A percentile compares a stretch with the other conserved stretches of the same genome.
Conservation (phyloP, 1,140 invertebrate species). For the Xylocopa sonorina region DNA sequence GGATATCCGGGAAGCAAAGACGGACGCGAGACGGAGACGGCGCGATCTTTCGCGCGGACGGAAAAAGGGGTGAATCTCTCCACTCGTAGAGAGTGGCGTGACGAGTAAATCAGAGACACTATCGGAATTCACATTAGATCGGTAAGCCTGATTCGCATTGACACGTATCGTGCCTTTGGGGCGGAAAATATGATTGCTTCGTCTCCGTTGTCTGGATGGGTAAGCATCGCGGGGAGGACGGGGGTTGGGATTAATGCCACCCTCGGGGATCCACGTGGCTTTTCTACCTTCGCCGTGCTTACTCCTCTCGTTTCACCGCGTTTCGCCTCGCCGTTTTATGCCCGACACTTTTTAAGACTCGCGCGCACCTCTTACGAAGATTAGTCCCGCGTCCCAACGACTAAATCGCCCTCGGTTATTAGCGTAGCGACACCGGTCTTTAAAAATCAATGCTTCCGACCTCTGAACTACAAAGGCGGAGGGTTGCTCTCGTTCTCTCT, state of each 20-base stretch:
- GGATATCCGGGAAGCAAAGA: too few species aligned
- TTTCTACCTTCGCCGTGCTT: constrained; percentile 67
- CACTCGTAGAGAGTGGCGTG: constrained; percentile 31
- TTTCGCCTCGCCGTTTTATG: constrained; percentile 58
- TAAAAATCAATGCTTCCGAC: neutral
- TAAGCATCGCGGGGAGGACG: constrained; percentile 60
- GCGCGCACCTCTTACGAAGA: constrained; percentile 58
- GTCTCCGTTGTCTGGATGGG: constrained; percentile 70
- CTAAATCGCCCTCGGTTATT: constrained; percentile 8
- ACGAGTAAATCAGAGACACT: constrained; percentile 78
- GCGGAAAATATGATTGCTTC: constrained; percentile 82
- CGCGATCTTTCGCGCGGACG: too few species aligned
- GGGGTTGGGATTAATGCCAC: constrained; percentile 80
- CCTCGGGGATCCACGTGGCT: constrained; percentile 77
- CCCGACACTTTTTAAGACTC: constrained; percentile 55
- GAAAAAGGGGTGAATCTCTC: constrained; percentile 19
- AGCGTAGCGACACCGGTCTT: neutral
- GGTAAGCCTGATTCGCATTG: constrained; percentile 81
- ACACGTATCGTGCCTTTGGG: constrained; percentile 81
- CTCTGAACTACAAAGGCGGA: too few species aligned
- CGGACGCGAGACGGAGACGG: too few species aligned
- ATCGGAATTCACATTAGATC: constrained; percentile 81
- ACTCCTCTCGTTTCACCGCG: neutral
- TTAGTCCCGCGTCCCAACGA: constrained; percentile 41
- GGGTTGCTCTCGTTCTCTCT: too few species aligned